Evolutionary conservation across 2,888 invertebrate species (phyloP), one percentile per base, ranked within the genome.

Genomic region (Mesorhabditis belari): DNA sequence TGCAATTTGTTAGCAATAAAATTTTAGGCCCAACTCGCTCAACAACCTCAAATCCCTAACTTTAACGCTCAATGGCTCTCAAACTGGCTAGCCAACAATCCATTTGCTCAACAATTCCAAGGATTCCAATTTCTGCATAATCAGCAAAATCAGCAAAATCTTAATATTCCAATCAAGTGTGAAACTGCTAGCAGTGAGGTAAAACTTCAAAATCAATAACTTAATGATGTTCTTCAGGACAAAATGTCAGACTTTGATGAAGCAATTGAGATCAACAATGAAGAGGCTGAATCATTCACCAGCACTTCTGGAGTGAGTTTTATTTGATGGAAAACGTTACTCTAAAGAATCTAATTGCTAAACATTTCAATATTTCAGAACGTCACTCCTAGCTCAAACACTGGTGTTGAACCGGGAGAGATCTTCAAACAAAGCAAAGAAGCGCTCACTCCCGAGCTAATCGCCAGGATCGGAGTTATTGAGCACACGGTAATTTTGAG

Each of bases 1-100:
- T 24, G 63, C 9, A 65, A 62, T 49, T 54, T 26, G 6, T 4
- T 52, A 61, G 28, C n/a, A 6, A 12, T 9, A 12, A 52, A 21
- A 25, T 2, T 54, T 0, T 60, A 65, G 54, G 29, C 58, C 0
- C 27, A 58, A 17, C 63, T 65, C 28, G 9, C 54, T 25, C 64
- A 65, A 9, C 21, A 64, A 44, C 63, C 62, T 24, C 60, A 63
- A 2, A 60, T 62, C 5, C 53, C 58, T 25, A 57, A 67, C 60
- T 62, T 64, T 23, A 51, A 65, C 1, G 67, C 64, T 49, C 72
- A 73, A 49, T 69, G 69, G 58, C 49, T 73, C 25, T 57, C 70
- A 9, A 64, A 67, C 6, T 75, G 75, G 75, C 62, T 75, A 6
- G 69, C 73, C 17, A 75, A 73, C 60, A 75, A 73, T 57, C 74